A percentile compares a stretch with the other conserved stretches of the same genome.
phyloP scores from a whole-genome alignment of 1,140 invertebrate genomes.

The Drosophila orosa region DNA sequence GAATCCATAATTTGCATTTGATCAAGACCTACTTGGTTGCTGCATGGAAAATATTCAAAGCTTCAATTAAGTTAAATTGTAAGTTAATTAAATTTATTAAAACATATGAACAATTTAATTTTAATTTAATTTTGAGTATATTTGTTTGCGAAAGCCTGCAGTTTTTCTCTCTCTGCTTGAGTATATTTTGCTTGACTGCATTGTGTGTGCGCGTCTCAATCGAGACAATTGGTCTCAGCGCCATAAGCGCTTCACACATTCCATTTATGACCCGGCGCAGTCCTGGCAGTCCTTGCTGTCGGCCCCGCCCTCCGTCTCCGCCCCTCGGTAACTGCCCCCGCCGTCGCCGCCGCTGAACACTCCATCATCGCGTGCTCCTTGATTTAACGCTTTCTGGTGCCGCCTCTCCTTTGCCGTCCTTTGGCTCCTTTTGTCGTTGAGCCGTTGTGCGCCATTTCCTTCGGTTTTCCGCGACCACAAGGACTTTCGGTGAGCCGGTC shows the following conservation, averaged over 20 bases:
- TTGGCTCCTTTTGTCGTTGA: background rate
- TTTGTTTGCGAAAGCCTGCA: too few relatives aligned
- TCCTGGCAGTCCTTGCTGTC: slow-evolving; percentile 10
- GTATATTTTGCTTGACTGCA: slow-evolving; percentile 18
- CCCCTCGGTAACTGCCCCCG: background rate
- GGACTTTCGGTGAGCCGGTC: slow-evolving; percentile 9
- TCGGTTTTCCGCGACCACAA: slow-evolving; percentile 4
- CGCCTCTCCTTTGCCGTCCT: background rate
- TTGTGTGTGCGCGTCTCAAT: slow-evolving; percentile 55
- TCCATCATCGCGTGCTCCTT: slow-evolving; percentile 31
- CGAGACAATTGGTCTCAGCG: slow-evolving; percentile 72
- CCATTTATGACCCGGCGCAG: slow-evolving; percentile 58
- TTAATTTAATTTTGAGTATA: too few relatives aligned
- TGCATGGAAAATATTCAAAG: background rate
- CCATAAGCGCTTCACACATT: slow-evolving; percentile 71
- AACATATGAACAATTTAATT: background rate
- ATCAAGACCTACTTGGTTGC: background rate
- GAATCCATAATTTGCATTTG: too few relatives aligned
- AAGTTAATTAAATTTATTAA: background rate
- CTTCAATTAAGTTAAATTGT: background rate
- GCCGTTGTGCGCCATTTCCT: slow-evolving; percentile 11
- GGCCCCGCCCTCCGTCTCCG: background rate
- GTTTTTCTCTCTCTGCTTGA: background rate
- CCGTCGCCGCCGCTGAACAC: background rate
- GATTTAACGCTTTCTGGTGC: slow-evolving; percentile 41